Evolutionary conservation across 2,888 invertebrate species (phyloP), one percentile per base, ranked within the genome.

Genomic region (Esperia sulphurella): DNA sequence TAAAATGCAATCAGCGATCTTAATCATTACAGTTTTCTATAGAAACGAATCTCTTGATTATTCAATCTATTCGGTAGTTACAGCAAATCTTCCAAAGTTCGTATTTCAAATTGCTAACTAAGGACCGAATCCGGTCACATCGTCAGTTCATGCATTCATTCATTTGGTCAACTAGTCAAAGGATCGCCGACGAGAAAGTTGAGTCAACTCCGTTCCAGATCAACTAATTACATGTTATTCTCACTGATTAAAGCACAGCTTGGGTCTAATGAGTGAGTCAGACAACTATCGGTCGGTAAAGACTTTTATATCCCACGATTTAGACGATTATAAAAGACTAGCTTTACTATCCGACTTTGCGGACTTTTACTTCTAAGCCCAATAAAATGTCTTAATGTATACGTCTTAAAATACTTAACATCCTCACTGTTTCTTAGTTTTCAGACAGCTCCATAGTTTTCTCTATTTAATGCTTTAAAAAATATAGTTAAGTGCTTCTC

Each of bases 171-270:
- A 79, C 59, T 71, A 76, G 75, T 70, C 78, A 82, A 83, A 85
- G 79, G 59, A 51, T 54, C 30, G 54, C 75, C 80, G 78, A 59
- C 71, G 62, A 65, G 71, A 46, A 67, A 72, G 73, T 68, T 63
- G 66, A 61, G 53, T 70, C 68, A 67, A 69, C 63, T 57, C 60
- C 63, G 68, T 70, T 72, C 71, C 61, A 70, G 74, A 77, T 81
- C 83, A 68, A 73, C 81, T 86, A 87, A 89, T 88, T 87, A 85
- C 79, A 73, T 78, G 82, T 82, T 83, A 79, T 84, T 86, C 80
- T 63, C 79, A 69, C 79, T 88, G 87, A 87, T 89, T 88, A 88
- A 89, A 89, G 88, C 89, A 83, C 89, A 89, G 89, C 87, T 88
- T 89, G 88, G 71, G 71, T 75, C 85, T 89, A 88, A 89, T 89